These are phyloP conservation scores for Sitobion miscanthi DNA, from an alignment of 1,140 invertebrate genomes.

Conservation along the genomic window DNA sequence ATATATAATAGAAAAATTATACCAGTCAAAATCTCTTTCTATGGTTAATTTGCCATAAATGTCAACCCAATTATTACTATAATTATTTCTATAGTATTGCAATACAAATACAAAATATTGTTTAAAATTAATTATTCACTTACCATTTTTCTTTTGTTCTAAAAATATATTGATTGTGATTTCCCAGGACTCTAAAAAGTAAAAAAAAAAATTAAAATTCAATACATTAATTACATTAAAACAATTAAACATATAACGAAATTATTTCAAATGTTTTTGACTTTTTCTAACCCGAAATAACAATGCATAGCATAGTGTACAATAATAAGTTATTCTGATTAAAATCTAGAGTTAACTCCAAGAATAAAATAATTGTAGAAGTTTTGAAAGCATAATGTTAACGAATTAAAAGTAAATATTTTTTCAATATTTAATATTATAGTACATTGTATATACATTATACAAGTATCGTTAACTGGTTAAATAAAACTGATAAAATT, in stretches of 20 bases:
- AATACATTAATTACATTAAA: neutral
- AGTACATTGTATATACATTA: neutral
- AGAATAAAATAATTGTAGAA: neutral
- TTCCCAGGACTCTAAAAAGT: neutral
- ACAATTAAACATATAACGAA: too few species aligned
- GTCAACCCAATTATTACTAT: neutral
- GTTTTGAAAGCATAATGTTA: neutral
- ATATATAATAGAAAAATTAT: neutral
- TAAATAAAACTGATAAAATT: neutral
- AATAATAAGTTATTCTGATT: neutral
- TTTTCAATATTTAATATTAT: neutral
- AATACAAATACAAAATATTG: neutral
- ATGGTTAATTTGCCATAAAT: neutral
- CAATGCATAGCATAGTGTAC: neutral
- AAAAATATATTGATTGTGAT: neutral
- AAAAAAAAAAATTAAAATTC: neutral
- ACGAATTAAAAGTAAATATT: constrained; percentile 15
- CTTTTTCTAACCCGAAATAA: neutral
- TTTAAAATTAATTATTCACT: neutral
- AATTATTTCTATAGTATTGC: neutral
- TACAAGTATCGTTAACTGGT: neutral
- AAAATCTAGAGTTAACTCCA: neutral
- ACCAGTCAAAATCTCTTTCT: neutral
- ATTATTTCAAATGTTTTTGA: neutral
- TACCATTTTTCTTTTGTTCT: neutral